phyloP scores from a whole-genome alignment of 2,888 invertebrate genomes.

The Dryomyza anilis region DNA sequence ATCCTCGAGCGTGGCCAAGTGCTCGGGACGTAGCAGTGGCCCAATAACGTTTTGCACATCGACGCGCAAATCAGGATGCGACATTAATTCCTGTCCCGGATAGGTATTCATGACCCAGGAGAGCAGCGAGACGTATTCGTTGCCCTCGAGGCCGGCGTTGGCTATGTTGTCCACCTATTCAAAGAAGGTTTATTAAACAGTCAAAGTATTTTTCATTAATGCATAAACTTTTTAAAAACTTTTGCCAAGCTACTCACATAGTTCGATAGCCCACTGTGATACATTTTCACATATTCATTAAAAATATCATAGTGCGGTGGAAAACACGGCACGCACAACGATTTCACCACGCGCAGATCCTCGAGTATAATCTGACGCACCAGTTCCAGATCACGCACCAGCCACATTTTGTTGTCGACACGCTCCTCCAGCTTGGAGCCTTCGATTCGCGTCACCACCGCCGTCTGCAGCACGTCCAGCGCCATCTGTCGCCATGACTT shows the following conservation, averaged over 20 bases:
- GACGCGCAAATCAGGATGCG: constrained; percentile 82
- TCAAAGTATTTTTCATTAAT: background rate
- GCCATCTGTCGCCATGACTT: constrained; percentile 89
- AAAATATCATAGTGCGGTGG: constrained; percentile 95
- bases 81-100: constrained; percentile 84
- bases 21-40: constrained; percentile 77
- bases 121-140: constrained; percentile 93
- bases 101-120: constrained; percentile 94
- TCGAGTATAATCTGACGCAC: constrained; percentile 86
- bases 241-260: constrained; percentile 75
- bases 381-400: constrained; percentile 90
- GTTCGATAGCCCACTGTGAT: constrained; percentile 83
- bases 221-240: background rate
- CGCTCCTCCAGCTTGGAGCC: constrained; percentile 94
- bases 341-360: constrained; percentile 89
- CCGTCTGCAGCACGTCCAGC: constrained; percentile 78
- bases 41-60: constrained; percentile 70
- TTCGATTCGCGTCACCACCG: constrained; percentile 85
- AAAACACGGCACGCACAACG: constrained; percentile 89
- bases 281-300: constrained; percentile 89
- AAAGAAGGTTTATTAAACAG: constrained; percentile 21
- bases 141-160: constrained; percentile 87
- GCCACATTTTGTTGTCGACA: constrained; percentile 91
- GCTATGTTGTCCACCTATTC: constrained; percentile 82
- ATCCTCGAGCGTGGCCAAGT: constrained; percentile 78